Percentiles rank a stretch among this genome's conserved stretches.
phyloP scores from a whole-genome alignment of 1,140 invertebrate species.

The Homalodisca vitripennis region DNA sequence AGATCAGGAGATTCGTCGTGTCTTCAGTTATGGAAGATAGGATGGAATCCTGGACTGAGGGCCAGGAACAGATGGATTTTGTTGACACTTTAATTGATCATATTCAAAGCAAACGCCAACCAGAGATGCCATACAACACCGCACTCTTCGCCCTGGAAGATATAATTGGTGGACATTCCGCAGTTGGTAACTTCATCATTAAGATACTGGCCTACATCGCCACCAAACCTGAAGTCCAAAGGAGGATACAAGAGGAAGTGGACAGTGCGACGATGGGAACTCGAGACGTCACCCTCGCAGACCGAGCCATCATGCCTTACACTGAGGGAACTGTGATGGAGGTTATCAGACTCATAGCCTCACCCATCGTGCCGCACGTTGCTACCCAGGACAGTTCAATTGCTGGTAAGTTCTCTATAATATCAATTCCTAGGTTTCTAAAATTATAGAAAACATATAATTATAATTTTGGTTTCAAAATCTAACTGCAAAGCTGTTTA shows the following conservation, averaged over 20 bases:
- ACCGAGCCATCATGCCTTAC: constrained; percentile 71
- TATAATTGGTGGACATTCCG: constrained; percentile 84
- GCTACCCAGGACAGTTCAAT: constrained; percentile 74
- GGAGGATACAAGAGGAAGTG: constrained; percentile 67
- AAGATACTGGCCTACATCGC: constrained; percentile 70
- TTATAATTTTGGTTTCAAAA: too few species aligned
- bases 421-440: background rate
- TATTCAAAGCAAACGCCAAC: constrained; percentile 61
- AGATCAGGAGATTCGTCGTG: constrained; percentile 73
- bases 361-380: constrained; percentile 89
- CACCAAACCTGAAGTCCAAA: constrained; percentile 59
- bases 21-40: constrained; percentile 66
- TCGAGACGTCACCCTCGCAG: constrained; percentile 58
- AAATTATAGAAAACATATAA: background rate
- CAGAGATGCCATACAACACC: constrained; percentile 54
- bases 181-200: constrained; percentile 74
- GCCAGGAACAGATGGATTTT: constrained; percentile 56
- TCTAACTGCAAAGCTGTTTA: too few species aligned
- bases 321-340: constrained; percentile 81
- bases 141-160: constrained; percentile 72
- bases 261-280: constrained; percentile 56
- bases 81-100: constrained; percentile 71
- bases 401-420: constrained; percentile 48
- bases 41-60: constrained; percentile 48
- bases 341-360: constrained; percentile 73